Conservation (phyloP, 2,797 vertebrate species). For the Sebastes goodei region DNA sequence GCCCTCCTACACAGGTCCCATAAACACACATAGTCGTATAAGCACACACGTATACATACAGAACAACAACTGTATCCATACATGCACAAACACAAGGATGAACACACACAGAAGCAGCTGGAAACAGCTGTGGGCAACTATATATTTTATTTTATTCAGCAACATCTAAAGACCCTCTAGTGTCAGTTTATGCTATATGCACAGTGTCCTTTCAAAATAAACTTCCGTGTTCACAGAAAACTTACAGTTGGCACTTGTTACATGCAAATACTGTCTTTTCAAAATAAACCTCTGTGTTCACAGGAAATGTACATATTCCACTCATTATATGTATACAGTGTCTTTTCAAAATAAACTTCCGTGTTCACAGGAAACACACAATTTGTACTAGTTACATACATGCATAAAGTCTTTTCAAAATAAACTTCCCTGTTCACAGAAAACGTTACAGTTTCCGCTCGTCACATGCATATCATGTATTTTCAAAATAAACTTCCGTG, state of each 20-base stretch:
- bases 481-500: neutral
- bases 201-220: neutral
- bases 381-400: neutral
- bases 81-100: neutral
- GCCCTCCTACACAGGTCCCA: slow-evolving; percentile 59
- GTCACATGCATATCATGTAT: too few species aligned
- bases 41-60: neutral
- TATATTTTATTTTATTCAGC: too few species aligned
- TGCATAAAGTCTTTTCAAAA: neutral
- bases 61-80: neutral
- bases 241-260: neutral
- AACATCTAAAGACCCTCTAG: too few species aligned
- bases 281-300: neutral
- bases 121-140: too few species aligned
- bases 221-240: neutral
- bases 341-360: neutral
- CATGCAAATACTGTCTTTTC: too few species aligned
- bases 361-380: neutral
- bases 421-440: neutral
- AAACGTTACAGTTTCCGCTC: neutral
- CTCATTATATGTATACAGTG: too few species aligned
- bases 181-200: too few species aligned
- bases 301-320: neutral
- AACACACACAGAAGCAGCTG: neutral
- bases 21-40: neutral